These are phyloP conservation scores for Dreissena polymorpha DNA, from an alignment of 1,140 invertebrate genomes.

Conservation along the genomic window DNA sequence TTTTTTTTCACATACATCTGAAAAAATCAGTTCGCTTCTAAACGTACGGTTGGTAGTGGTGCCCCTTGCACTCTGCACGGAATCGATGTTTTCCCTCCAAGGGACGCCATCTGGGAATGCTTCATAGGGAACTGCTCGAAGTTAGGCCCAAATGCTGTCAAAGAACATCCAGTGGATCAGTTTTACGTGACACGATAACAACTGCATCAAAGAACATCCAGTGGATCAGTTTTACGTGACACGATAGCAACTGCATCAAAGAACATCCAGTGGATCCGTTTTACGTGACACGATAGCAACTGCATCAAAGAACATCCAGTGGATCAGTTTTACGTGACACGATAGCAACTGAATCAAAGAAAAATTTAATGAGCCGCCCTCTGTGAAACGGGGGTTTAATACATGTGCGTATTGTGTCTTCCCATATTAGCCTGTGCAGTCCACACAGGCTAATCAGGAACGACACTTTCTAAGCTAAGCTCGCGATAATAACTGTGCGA, in stretches of 20 bases:
- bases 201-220: not conserved
- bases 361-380: not conserved
- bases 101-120: constrained; percentile 2
- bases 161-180: not conserved
- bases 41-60: constrained; percentile 37
- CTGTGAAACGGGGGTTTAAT: not conserved
- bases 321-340: not conserved
- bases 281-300: not conserved
- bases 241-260: not conserved
- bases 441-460: not conserved
- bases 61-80: constrained; percentile 46
- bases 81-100: constrained; percentile 38
- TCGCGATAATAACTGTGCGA: not conserved
- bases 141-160: constrained; percentile 44
- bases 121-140: constrained; percentile 34
- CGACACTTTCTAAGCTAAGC: not conserved
- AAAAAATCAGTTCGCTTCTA: too few relatives aligned
- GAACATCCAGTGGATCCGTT: not conserved
- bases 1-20: too few relatives aligned
- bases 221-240: not conserved
- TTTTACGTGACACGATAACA: not conserved
- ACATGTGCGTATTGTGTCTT: not conserved
- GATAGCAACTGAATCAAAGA: not conserved
- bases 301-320: not conserved
- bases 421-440: not conserved